phyloP scores from a whole-genome alignment of 2,797 vertebrate genomes.

The Pelochelys cantorii region DNA sequence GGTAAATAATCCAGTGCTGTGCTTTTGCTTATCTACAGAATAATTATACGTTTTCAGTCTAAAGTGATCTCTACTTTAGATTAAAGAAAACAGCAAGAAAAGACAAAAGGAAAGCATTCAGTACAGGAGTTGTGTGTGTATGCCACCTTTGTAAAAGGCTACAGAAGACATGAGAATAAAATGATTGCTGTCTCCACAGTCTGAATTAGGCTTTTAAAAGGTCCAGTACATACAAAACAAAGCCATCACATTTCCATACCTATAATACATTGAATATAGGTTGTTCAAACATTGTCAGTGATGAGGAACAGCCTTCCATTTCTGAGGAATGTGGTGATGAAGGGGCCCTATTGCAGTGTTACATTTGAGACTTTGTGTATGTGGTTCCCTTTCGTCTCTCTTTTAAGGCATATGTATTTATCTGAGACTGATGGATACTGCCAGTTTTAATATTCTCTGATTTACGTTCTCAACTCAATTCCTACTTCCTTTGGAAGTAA shows the following conservation, averaged over 20 bases:
- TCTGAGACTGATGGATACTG: neutral
- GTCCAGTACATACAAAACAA: neutral
- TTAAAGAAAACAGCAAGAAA: neutral
- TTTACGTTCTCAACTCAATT: neutral
- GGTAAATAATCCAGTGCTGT: neutral
- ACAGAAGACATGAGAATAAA: neutral
- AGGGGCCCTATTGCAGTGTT: neutral
- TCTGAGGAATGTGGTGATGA: neutral
- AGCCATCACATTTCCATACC: neutral
- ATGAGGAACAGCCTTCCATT: neutral
- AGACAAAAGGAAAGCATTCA: neutral
- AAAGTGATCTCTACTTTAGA: neutral
- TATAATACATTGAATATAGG: neutral
- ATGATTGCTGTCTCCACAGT: neutral
- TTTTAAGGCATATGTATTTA: neutral
- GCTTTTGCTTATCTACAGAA: neutral
- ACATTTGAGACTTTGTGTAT: neutral
- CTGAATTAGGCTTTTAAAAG: neutral
- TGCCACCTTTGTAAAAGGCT: neutral
- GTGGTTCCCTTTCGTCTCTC: neutral
- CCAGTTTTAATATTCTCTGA: neutral
- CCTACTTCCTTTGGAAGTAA: neutral
- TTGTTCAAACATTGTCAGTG: neutral
- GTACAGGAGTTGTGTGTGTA: neutral
- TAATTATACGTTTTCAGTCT: neutral